Base-by-base conservation (phyloP, 2,797 vertebrate species). In the Ptychadena robeensis region DNA sequence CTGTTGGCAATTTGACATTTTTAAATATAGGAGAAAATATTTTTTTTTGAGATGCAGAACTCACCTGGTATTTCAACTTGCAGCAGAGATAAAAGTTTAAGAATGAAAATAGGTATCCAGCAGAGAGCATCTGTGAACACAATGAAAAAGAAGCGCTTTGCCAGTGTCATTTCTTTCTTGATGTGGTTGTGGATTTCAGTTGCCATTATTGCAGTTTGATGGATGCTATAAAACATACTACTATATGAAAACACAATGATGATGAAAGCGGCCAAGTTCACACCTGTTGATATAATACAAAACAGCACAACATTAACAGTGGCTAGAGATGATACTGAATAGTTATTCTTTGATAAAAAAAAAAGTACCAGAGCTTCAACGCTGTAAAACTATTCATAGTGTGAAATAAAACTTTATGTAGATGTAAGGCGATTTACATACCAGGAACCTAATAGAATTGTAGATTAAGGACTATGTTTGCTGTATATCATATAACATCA, bases 181-280 rank as follows among this genome's bases (percentile, higher is more conserved):
- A 99, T 96, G 87, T 98, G 97, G 90, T 96, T 98, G 91, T 89
- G 95, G 91, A 98, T 96, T 91, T 96, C 96, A 27, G 95, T 95
- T 40, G 96, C 95, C 86, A 95, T 96, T 6, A 96, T 93, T 2
- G 96, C 92, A 30, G 97, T 99, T 86, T 94, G 95, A 87, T 96
- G 97, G 88, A 99, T 94, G 81, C 95, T 99, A 87, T 98, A 97
- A 91, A 99, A 99, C 98, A 99, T 99, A 86, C 97, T 97, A 86
- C 96, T 97, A 0, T 99, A 99, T 82, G 96, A 96, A 85, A 99
- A 94, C n/a, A 98, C 95, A 34, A 99, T 98, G 92, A 97, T 95
- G 89, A 98, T 93, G 89, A 99, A 99, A 0, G 98, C 97, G 83
- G 94, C 95, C 91, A 99, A 89, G 89, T 99, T 99, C 87, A 99